These are phyloP conservation scores for Octomys mimax DNA, from an alignment of 2,797 vertebrate genomes.

Conservation along the genomic window DNA sequence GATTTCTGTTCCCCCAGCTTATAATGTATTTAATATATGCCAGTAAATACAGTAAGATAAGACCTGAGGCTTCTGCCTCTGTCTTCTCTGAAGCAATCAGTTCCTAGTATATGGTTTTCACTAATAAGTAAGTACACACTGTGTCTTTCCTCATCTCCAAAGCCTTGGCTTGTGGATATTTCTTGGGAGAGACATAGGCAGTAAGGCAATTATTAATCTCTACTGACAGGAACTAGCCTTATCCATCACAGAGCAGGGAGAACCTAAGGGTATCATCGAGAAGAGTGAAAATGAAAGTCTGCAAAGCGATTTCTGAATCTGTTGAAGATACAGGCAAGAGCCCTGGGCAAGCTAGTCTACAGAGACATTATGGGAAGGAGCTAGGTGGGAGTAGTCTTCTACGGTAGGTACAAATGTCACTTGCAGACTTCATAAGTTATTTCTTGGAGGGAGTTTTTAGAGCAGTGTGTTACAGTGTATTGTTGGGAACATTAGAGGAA, in stretches of 20 bases:
- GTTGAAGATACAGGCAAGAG: background rate
- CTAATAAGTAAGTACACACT: background rate
- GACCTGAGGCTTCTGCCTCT: background rate
- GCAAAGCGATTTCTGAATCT: background rate
- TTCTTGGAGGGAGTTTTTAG: background rate
- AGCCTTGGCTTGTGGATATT: background rate
- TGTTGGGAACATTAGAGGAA: background rate
- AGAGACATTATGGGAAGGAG: background rate
- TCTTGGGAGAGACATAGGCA: background rate
- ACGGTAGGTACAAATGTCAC: background rate
- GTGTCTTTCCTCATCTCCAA: background rate
- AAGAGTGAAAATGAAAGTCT: background rate
- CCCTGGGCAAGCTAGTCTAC: accelerated
- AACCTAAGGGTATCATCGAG: background rate
- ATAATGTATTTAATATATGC: too few relatives aligned
- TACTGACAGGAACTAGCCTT: background rate
- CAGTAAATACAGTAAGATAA: background rate
- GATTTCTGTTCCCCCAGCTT: background rate
- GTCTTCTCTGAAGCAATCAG: background rate
- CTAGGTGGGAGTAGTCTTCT: background rate
- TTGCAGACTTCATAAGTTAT: background rate
- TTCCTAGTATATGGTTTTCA: background rate
- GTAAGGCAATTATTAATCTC: background rate
- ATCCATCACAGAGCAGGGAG: too few relatives aligned
- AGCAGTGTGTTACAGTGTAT: background rate